phyloP scores from a whole-genome alignment of 1,140 invertebrate genomes.

The Venturia canescens region DNA sequence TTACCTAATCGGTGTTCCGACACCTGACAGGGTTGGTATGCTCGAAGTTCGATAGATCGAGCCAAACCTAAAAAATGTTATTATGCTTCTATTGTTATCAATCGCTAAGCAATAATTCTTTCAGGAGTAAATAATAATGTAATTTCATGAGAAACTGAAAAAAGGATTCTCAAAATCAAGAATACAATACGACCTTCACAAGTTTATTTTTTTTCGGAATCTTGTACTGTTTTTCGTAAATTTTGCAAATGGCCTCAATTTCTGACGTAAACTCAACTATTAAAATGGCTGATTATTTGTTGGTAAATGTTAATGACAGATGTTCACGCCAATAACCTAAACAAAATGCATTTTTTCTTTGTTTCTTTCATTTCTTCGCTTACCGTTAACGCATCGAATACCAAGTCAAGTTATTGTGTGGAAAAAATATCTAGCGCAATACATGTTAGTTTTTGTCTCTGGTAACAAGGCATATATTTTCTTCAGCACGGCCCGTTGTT shows the following conservation, averaged over 20 bases:
- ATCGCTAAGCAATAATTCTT: constrained; percentile 55
- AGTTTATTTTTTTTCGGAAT: not conserved
- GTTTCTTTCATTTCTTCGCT: constrained; percentile 10
- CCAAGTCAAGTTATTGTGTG: constrained; percentile 49
- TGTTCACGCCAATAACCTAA: not conserved
- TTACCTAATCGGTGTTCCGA: constrained; percentile 88
- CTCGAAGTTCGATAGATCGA: constrained; percentile 91
- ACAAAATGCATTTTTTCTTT: constrained; percentile 45
- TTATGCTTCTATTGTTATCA: constrained; percentile 60
- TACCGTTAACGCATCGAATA: constrained; percentile 40
- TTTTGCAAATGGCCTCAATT: not conserved
- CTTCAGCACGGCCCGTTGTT: not conserved
- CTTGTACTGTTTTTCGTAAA: no score
- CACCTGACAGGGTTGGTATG: constrained; percentile 88
- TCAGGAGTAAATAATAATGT: not conserved
- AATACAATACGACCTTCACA: not conserved
- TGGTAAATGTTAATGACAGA: constrained; percentile 45
- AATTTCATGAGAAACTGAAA: not conserved
- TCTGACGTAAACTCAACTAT: constrained; percentile 1
- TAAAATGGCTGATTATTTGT: not conserved
- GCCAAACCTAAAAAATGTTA: constrained; percentile 75
- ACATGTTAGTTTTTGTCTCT: constrained; percentile 45
- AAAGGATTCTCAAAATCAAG: not conserved
- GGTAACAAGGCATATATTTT: constrained; percentile 24
- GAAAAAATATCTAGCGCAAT: constrained; percentile 48